Evolutionary conservation across 1,140 invertebrate species (phyloP), one percentile per base, ranked within the genome.

Genomic region (Myzus persicae): DNA sequence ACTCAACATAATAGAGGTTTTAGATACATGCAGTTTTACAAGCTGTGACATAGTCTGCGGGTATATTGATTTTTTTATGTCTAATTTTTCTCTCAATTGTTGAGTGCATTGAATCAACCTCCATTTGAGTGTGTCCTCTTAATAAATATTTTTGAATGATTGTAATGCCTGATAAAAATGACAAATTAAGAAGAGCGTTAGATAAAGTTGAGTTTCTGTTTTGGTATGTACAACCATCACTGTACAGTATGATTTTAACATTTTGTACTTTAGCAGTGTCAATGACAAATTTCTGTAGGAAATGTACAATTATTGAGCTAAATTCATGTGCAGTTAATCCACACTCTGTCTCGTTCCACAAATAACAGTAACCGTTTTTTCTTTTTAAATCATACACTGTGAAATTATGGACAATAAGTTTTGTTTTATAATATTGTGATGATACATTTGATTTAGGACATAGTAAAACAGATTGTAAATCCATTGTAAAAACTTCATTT

Each of bases 111-210:
- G 87, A 84, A 81, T 94, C 93, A 18, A 88, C 94, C 26, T 94
- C 94, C 94, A 94, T 94, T 54, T 94, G 94, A n/a, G 93, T 94
- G 84, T 94, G 93, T 31, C 94, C 94, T 76, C 93, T 90, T 81
- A 38, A 18, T 18, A 81, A 18, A 18, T 18, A 81, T 36, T 38
- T 81, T 81, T 36, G 36, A 38, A 81, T 36, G 38, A 81, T 36
- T 38, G 76, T 81, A 1, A 81, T 18, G 20, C 38, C 20, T 36
- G 76, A 81, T 9, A n/a, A n/a, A 7, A 81, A 38, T 36, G n/a
- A 81, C 20, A 54, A 54, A 22, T 54, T 54, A 54, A 54, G 51
- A 24, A 54, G 24, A 24, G 51, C 51, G 24, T 54, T 54, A 54
- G 51, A 54, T 81, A 36, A 81, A 81, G 18, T 81, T 20, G 76